phyloP scores from a whole-genome alignment of 2,888 invertebrate species.

The Unio pictorum region DNA sequence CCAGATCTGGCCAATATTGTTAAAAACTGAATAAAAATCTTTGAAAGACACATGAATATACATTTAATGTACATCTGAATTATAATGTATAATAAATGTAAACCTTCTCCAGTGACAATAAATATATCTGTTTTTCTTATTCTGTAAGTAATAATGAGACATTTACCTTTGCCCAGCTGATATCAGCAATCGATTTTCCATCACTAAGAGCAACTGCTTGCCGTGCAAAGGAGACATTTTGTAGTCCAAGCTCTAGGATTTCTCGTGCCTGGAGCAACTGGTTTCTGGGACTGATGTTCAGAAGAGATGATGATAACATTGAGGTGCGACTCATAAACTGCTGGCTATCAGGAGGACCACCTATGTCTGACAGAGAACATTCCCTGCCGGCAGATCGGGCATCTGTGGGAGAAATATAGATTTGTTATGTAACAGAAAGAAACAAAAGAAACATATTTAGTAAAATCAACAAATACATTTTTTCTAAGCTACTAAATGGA shows the following conservation, averaged over 20 bases:
- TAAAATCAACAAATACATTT: no score
- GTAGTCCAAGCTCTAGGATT: constrained; percentile 65
- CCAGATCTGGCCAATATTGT: no score
- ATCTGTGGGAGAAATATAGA: constrained; percentile 25
- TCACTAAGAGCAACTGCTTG: constrained; percentile 62
- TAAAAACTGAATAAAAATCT: no score
- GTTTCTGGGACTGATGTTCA: constrained; percentile 50
- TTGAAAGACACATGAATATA: background rate
- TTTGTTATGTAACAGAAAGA: background rate
- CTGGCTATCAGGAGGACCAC: constrained; percentile 23
- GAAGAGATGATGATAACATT: constrained; percentile 49
- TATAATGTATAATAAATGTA: background rate
- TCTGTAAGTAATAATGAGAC: background rate
- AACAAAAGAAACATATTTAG: no score
- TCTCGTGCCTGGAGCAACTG: constrained; percentile 62
- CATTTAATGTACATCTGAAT: background rate
- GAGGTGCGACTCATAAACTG: constrained; percentile 45
- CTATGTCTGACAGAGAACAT: constrained; percentile 51
- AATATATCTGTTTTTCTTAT: background rate
- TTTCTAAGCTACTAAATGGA: no score
- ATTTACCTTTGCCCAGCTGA: constrained; percentile 68
- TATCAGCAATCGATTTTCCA: constrained; percentile 66
- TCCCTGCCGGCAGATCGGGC: constrained; percentile 46
- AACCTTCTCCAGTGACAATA: background rate
- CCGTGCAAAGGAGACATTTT: constrained; percentile 64